phyloP scores from a whole-genome alignment of 1,140 invertebrate species.

The Pseudomyrmex dendroicus region DNA sequence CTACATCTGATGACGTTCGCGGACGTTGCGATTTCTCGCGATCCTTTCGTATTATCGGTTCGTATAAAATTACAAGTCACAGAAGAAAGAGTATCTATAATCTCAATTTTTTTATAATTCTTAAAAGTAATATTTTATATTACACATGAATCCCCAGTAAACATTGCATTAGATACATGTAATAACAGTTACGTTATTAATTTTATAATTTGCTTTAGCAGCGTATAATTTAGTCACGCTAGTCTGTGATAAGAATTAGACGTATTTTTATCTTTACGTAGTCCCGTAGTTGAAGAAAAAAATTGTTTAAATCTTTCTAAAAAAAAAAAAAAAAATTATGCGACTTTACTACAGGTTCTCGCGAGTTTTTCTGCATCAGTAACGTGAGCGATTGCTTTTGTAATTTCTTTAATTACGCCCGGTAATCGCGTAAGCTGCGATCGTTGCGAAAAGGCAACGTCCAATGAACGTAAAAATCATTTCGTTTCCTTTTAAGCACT shows the following conservation, averaged over 20 bases:
- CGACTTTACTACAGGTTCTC: background rate
- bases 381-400: background rate
- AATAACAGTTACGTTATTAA: too few relatives aligned
- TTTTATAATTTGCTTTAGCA: too few relatives aligned
- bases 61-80: background rate
- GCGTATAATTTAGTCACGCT: too few relatives aligned
- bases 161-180: too few relatives aligned
- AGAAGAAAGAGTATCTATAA: background rate
- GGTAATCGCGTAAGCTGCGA: constrained; percentile 3
- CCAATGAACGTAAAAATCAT: constrained; percentile 39
- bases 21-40: constrained; percentile 19
- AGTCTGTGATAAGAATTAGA: too few relatives aligned
- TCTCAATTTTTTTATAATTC: background rate
- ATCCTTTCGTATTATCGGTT: background rate
- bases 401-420: constrained; percentile 10
- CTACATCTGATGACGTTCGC: constrained; percentile 19
- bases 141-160: too few relatives aligned
- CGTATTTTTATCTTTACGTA: too few relatives aligned
- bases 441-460: constrained; percentile 52
- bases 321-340: too few relatives aligned
- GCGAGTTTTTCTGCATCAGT: background rate
- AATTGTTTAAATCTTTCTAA: too few relatives aligned
- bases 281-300: too few relatives aligned
- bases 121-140: background rate
- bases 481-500: constrained; percentile 60